These are phyloP conservation scores for Tenthredo scrophulariae DNA, from an alignment of 2,888 invertebrate species.

Conservation along the genomic window DNA sequence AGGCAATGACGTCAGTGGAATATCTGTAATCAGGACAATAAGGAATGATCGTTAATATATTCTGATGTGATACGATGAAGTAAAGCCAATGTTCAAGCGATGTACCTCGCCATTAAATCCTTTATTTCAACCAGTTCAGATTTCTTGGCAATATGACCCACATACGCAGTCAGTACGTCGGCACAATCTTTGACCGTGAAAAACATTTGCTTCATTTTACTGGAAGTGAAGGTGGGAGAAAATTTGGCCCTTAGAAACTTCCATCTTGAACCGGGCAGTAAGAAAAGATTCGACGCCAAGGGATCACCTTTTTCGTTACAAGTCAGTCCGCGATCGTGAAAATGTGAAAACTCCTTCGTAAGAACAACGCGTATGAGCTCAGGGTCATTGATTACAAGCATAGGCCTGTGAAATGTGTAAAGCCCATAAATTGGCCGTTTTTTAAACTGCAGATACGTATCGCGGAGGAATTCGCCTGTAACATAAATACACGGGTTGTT, in stretches of 20 bases:
- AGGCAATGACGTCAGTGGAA: slow-evolving; percentile 70
- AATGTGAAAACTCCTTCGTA: slow-evolving; percentile 83
- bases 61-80: neutral
- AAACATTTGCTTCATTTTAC: slow-evolving; percentile 85
- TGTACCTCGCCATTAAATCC: slow-evolving; percentile 37
- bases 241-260: slow-evolving; percentile 83
- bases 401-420: slow-evolving; percentile 35
- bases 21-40: slow-evolving; percentile 59
- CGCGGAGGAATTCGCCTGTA: slow-evolving; percentile 64
- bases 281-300: slow-evolving; percentile 82
- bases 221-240: slow-evolving; percentile 84
- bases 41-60: neutral
- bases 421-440: slow-evolving; percentile 60
- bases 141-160: slow-evolving; percentile 69
- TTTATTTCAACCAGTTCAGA: slow-evolving; percentile 27
- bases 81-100: neutral
- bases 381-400: slow-evolving; percentile 27
- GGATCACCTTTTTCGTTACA: slow-evolving; percentile 83
- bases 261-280: slow-evolving; percentile 82
- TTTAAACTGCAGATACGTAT: slow-evolving; percentile 63
- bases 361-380: slow-evolving; percentile 73
- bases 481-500: slow-evolving; percentile 25
- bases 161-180: slow-evolving; percentile 79
- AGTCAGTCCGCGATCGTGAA: slow-evolving; percentile 84
- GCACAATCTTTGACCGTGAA: slow-evolving; percentile 82